Base-by-base conservation (phyloP, 2,888 invertebrate species). In the Agrotis clavis region DNA sequence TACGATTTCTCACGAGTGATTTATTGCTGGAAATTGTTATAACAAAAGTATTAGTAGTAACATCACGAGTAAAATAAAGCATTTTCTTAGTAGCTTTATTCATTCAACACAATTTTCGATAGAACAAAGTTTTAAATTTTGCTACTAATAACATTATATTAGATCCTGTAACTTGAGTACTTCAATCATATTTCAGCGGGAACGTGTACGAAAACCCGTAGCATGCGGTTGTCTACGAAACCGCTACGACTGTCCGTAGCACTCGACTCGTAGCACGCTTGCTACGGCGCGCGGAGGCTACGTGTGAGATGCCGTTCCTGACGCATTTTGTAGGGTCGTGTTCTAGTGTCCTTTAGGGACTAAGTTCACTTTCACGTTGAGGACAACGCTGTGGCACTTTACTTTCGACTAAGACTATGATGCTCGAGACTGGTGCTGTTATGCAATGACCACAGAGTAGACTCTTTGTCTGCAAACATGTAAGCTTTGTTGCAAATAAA, bases 291-390 rank as follows among this genome's bases (percentile, higher is more conserved):
- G 54, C 25, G 25, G 1, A 25, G 25, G 41, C 61, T 57, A 65
- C 65, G 65, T 76, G 54, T 51, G 62, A 70, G 56, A 72, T 35
- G 51, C 51, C 68, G 67, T 50, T 65, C 41, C 35, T 41, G 50
- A 65, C 63, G 66, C 57, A 67, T 67, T 78, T 73, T 63, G 77
- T 67, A 76, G 76, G 60, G 75, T 47, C 60, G 59, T 59, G 66
- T 35, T 79, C 73, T 73, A 77, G 77, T 67, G 59, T 73, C 53
- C 73, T 67, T 71, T 76, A 61, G 78, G 60, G 65, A 65, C 56
- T 56, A 54, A 78, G 77, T 79, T 63, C 73, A 78, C 73, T 77
- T 78, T 73, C 57, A 41, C 60, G 76, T 45, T 48, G 53, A 78
- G 61, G 51, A 71, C 63, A 66, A 62, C 67, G 51, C 60, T 65